Conservation (phyloP, 2,797 vertebrate genomes). For the Phoeniculus purpureus region DNA sequence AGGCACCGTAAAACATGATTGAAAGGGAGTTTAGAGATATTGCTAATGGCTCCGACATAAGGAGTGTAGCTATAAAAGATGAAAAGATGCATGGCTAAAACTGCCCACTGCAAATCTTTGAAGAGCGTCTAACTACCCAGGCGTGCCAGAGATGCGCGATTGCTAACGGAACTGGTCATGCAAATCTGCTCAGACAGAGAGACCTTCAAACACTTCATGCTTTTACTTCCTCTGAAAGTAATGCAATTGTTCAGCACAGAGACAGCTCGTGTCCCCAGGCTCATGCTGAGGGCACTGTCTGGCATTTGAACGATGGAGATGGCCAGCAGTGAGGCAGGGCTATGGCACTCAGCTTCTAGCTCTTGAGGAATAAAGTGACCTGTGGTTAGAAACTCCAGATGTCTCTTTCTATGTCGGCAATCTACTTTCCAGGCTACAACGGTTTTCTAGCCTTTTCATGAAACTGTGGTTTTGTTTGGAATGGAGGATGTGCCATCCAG, state of each 20-base stretch:
- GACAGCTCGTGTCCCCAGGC: neutral
- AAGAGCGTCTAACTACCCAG: constrained; percentile 51
- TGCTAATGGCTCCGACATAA: constrained; percentile 59
- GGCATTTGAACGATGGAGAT: neutral
- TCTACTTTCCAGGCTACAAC: fast-evolving
- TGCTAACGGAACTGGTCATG: constrained; percentile 40
- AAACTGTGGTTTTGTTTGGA: neutral
- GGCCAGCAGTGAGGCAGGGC: neutral
- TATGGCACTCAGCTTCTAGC: neutral
- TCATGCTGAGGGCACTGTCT: neutral
- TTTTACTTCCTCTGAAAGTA: constrained; percentile 7
- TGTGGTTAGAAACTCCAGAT: neutral
- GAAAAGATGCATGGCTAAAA: constrained; percentile 63
- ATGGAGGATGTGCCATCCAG: neutral
- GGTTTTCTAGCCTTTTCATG: neutral
- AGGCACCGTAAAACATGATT: constrained; percentile 60
- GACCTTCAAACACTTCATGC: constrained; percentile 32
- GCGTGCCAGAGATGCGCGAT: neutral
- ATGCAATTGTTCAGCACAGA: neutral
- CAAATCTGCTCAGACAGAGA: constrained; percentile 42
- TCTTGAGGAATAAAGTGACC: neutral
- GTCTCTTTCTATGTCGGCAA: neutral
- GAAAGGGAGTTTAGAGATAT: constrained; percentile 68
- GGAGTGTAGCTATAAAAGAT: constrained; percentile 57
- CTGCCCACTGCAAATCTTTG: constrained; percentile 67